These are phyloP conservation scores for Ceramica pisi DNA, from an alignment of 2,888 invertebrate species.

Conservation along the genomic window DNA sequence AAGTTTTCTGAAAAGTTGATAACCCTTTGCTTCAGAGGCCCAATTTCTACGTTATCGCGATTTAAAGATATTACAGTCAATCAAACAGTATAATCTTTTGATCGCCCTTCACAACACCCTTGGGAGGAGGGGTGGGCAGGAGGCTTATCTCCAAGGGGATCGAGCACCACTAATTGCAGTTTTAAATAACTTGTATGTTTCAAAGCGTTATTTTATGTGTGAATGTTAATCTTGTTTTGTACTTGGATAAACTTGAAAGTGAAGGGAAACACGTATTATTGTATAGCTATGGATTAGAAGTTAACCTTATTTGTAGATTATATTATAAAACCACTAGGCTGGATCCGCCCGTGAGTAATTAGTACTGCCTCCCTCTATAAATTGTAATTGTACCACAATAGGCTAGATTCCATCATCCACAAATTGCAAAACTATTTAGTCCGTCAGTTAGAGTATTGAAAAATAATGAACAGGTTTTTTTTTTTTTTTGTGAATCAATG, in stretches of 20 bases:
- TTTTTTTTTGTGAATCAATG: too few relatives aligned
- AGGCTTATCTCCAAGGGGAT: slow-evolving; percentile 28
- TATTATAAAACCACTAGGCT: background rate
- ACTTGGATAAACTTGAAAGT: slow-evolving; percentile 17
- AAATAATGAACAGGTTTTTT: too few relatives aligned
- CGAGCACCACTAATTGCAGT: slow-evolving; percentile 46
- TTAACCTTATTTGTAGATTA: slow-evolving; percentile 17
- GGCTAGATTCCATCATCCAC: too few relatives aligned
- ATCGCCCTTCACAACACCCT: slow-evolving; percentile 44
- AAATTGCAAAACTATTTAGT: too few relatives aligned
- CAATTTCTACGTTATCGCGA: slow-evolving; percentile 17
- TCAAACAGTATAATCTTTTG: slow-evolving; percentile 51
- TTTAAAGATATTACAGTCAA: slow-evolving; percentile 37
- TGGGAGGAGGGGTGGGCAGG: slow-evolving; percentile 24
- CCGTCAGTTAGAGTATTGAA: too few relatives aligned
- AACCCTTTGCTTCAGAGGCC: slow-evolving; percentile 11
- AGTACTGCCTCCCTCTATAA: too few relatives aligned
- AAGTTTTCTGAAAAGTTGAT: background rate
- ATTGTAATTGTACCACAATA: too few relatives aligned
- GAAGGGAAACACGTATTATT: slow-evolving; percentile 23
- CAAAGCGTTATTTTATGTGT: slow-evolving; percentile 12
- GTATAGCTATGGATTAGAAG: background rate
- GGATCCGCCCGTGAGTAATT: too few relatives aligned
- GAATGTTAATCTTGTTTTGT: slow-evolving; percentile 23
- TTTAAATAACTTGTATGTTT: slow-evolving; percentile 40